Percentiles rank a stretch among this genome's conserved stretches.
Conservation (phyloP, 2,797 vertebrate genomes). For the Spea hammondii region DNA sequence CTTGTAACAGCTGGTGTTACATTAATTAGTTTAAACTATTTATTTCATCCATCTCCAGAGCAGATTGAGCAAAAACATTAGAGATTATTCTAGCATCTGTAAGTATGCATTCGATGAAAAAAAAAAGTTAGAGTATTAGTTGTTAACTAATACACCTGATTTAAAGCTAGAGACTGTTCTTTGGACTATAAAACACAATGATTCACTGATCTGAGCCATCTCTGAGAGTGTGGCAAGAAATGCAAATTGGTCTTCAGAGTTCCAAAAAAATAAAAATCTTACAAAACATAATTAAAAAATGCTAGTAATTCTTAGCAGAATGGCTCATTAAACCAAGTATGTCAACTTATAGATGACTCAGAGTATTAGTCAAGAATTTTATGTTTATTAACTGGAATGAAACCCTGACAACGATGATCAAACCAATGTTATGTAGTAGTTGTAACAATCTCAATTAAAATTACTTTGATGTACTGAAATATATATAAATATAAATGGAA, state of each 20-base stretch:
- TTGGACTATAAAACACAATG: constrained; percentile 51
- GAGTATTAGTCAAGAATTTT: constrained; percentile 76
- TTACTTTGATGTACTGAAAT: constrained; percentile 65
- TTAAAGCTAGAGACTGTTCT: constrained; percentile 59
- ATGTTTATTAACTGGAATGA: constrained; percentile 70
- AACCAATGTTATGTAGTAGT: constrained; percentile 74
- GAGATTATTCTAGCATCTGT: constrained; percentile 99
- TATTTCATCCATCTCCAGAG: constrained; percentile 99
- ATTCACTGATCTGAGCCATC: constrained; percentile 44
- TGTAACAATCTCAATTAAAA: constrained; percentile 78
- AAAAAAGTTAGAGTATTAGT: constrained; percentile 84
- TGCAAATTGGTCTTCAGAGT: constrained; percentile 61
- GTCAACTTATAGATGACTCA: constrained; percentile 71
- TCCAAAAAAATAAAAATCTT: constrained; percentile 66
- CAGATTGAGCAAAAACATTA: constrained; percentile 99
- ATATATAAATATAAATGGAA: constrained; percentile 64
- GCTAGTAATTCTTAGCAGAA: constrained; percentile 70
- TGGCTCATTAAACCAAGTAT: constrained; percentile 75
- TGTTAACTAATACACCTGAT: constrained; percentile 79
- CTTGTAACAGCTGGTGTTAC: constrained; percentile 99
- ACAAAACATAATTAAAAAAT: constrained; percentile 67
- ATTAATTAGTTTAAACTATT: constrained; percentile 99
- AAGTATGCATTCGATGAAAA: constrained; percentile 91
- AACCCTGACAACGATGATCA: constrained; percentile 74
- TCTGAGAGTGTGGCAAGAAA: constrained; percentile 39